Conservation (phyloP, 2,888 invertebrate species). For the Pediacus dermestoides region DNA sequence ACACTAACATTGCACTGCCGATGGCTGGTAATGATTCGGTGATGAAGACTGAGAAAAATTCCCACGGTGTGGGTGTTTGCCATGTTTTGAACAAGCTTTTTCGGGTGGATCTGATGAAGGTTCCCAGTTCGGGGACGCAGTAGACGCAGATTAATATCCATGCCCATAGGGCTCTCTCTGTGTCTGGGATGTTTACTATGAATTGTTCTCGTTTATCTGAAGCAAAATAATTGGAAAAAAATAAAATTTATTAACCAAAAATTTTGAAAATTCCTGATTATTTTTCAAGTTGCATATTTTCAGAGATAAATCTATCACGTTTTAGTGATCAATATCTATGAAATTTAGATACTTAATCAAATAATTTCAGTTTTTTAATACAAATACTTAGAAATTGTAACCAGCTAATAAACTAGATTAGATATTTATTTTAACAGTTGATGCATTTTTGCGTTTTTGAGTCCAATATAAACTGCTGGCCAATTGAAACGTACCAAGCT, state of each 20-base stretch:
- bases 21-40: slow-evolving; percentile 76
- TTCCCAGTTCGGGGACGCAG: slow-evolving; percentile 71
- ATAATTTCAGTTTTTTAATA: too few relatives aligned
- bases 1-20: slow-evolving; percentile 72
- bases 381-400: too few relatives aligned
- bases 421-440: too few relatives aligned
- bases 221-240: too few relatives aligned
- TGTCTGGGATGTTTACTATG: slow-evolving; percentile 57
- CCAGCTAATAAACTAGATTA: too few relatives aligned
- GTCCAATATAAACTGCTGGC: too few relatives aligned
- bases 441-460: too few relatives aligned
- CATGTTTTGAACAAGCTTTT: slow-evolving; percentile 72
- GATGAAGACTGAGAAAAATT: slow-evolving; percentile 59
- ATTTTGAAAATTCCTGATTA: not conserved
- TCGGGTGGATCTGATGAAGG: slow-evolving; percentile 59
- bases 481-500: too few relatives aligned
- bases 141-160: slow-evolving; percentile 77
- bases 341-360: too few relatives aligned
- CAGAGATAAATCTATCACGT: too few relatives aligned
- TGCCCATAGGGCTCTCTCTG: slow-evolving; percentile 71
- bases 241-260: not conserved
- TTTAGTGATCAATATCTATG: too few relatives aligned
- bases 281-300: too few relatives aligned
- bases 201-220: slow-evolving; percentile 57
- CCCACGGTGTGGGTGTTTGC: slow-evolving; percentile 54